Conservation (phyloP, 2,113 vertebrate species). For the Neofelis nebulosa region DNA sequence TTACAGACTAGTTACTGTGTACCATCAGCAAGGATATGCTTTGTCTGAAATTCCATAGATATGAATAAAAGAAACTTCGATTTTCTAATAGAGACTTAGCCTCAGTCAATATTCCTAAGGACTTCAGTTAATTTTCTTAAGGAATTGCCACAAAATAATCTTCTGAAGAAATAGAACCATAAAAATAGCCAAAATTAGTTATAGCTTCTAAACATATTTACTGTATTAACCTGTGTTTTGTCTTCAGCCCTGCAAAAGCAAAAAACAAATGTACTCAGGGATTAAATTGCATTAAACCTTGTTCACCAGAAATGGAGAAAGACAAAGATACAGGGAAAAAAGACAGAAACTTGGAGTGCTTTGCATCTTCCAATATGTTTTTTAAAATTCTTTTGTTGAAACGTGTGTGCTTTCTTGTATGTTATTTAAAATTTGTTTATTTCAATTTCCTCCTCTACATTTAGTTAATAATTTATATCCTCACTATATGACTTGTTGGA, state of each 20-base stretch:
- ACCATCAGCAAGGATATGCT: not conserved
- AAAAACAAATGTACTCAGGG: not conserved
- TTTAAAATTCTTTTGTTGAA: not conserved
- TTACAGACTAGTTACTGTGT: not conserved
- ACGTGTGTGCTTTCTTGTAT: not conserved
- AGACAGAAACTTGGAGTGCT: not conserved
- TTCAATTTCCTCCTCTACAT: slow-evolving; percentile 83
- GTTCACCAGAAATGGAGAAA: not conserved
- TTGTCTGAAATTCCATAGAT: not conserved
- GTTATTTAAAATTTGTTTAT: slow-evolving; percentile 82
- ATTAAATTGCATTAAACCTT: not conserved
- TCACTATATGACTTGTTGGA: slow-evolving; percentile 74
- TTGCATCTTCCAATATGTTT: not conserved
- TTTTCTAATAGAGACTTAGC: not conserved
- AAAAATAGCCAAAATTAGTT: slow-evolving; percentile 39
- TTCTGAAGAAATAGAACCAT: not conserved
- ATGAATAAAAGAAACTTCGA: not conserved
- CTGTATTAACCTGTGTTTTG: not conserved
- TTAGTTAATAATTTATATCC: slow-evolving; percentile 87
- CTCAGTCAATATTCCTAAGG: slow-evolving; percentile 30
- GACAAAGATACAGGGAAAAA: not conserved
- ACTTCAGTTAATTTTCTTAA: not conserved
- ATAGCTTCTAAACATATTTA: not conserved
- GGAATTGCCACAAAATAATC: slow-evolving; percentile 13
- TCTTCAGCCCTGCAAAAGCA: not conserved